A percentile compares a stretch with the other conserved stretches of the same genome.
Evolutionary conservation across 2,888 invertebrate genomes (phyloP).

Genomic region (Agriopis marginaria): DNA sequence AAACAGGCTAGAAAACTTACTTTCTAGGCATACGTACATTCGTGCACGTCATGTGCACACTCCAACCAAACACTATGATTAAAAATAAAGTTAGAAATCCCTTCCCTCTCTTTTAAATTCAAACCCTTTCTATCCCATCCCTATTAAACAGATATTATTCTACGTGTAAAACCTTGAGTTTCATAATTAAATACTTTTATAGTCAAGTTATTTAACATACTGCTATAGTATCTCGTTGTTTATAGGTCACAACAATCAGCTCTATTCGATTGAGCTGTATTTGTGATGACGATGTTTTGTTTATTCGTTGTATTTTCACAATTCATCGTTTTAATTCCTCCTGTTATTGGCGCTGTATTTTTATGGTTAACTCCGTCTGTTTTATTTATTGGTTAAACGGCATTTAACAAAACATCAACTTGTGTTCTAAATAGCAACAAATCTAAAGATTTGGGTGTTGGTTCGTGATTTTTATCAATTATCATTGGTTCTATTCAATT

Average conservation of each 20-base stretch:
- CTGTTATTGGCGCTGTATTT: slow-evolving; percentile 42
- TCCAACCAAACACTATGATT: not conserved
- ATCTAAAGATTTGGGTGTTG: not conserved
- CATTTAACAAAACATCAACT: not conserved
- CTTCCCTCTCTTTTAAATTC: no score
- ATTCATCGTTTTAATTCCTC: slow-evolving; percentile 45
- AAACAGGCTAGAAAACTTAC: not conserved
- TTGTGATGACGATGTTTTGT: slow-evolving; percentile 61
- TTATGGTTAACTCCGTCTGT: slow-evolving; percentile 10
- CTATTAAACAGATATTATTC: slow-evolving; percentile 1
- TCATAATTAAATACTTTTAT: slow-evolving; percentile 32
- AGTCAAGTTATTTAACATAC: slow-evolving; percentile 35
- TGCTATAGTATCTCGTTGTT: slow-evolving; percentile 46
- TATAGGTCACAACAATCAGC: slow-evolving; percentile 58
- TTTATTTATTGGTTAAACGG: slow-evolving; percentile 1
- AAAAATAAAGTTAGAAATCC: not conserved
- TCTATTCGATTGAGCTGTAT: slow-evolving; percentile 59
- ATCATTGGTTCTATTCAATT: slow-evolving; percentile 16
- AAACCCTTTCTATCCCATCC: no score
- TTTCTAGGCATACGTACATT: not conserved
- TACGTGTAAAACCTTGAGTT: slow-evolving; percentile 25
- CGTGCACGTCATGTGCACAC: not conserved
- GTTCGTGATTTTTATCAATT: not conserved
- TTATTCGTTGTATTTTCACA: slow-evolving; percentile 57
- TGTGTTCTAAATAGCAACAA: not conserved